Evolutionary conservation across 2,888 invertebrate species (phyloP), one percentile per base, ranked within the genome.

Genomic region (Chaetogeoica ovagalla): DNA sequence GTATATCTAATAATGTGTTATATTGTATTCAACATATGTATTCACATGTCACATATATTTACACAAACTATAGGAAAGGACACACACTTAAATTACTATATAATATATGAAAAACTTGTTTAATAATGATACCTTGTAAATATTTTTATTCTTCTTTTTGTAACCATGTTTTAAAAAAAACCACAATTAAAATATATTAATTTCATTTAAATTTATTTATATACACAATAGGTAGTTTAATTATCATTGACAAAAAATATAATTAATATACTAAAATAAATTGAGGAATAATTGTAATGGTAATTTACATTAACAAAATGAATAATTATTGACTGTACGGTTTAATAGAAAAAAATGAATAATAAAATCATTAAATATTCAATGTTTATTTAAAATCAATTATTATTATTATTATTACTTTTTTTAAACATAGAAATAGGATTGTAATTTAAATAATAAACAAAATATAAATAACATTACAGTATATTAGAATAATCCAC

Each of bases 181-280:
- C 23, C 1, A 23, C 1, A 23, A 59, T 21, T 39, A 59, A 39
- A 69, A 66, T 30, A 69, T 13, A 68, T 68, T 9, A 17, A 77
- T 52, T 79, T 71, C 30, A 39, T 70, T 79, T 70, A 7, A 63
- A 71, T 71, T 60, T 70, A 70, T 79, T 48, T 63, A 71, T 70
- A 70, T 70, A 57, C 37, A 69, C 69, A 79, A 62, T 52, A 30
- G 30, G 30, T 30, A 71, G 8, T 62, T 71, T n/a, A 71, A 71
- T 79, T 48, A 75, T 59, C 66, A 75, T 66, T 75, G 43, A 68
- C 43, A 75, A 66, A 75, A n/a, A 43, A 75, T 75, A 66, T 59
- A 59, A 66, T 66, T 57, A 66, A 66, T 66, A 59, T 68, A 48
- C 2, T 48, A 75, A 59, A 68, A 75, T 13, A 55, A 43, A 66